Percentiles rank a stretch among this genome's conserved stretches.
Evolutionary conservation across 2,888 invertebrate genomes (phyloP).

Genomic region (Caradrina kadenii): DNA sequence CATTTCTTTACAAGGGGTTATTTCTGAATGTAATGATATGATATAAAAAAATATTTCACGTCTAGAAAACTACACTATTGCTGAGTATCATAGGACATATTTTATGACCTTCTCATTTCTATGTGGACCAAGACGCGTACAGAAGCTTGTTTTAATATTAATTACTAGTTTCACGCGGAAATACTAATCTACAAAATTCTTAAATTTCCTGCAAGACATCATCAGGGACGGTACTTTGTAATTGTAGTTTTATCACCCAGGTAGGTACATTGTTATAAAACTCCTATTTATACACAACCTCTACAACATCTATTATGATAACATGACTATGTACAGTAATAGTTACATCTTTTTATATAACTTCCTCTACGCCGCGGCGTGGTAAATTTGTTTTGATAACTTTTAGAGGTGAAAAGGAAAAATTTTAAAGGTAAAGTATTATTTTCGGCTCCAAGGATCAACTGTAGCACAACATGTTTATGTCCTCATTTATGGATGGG

Average conservation of each 20-base stretch:
- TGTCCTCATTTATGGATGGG: neutral
- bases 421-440: neutral
- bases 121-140: too few relatives aligned
- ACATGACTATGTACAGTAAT: slow-evolving; percentile 17
- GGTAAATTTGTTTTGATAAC: slow-evolving; percentile 5
- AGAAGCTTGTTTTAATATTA: neutral
- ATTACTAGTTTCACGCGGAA: neutral
- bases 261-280: slow-evolving; percentile 3
- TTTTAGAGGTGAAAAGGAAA: neutral
- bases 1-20: too few relatives aligned
- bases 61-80: too few relatives aligned
- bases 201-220: neutral
- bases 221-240: slow-evolving; percentile 1
- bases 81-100: too few relatives aligned
- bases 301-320: slow-evolving; percentile 18
- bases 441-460: neutral
- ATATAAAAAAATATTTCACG: too few relatives aligned
- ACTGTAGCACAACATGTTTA: neutral
- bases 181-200: neutral
- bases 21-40: too few relatives aligned
- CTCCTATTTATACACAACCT: neutral
- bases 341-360: slow-evolving; percentile 38
- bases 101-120: too few relatives aligned
- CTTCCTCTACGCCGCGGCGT: slow-evolving; percentile 28
- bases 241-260: neutral